Evolutionary conservation across 2,113 vertebrate species (phyloP), one percentile per base, ranked within the genome.

Genomic region (Castor canadensis): DNA sequence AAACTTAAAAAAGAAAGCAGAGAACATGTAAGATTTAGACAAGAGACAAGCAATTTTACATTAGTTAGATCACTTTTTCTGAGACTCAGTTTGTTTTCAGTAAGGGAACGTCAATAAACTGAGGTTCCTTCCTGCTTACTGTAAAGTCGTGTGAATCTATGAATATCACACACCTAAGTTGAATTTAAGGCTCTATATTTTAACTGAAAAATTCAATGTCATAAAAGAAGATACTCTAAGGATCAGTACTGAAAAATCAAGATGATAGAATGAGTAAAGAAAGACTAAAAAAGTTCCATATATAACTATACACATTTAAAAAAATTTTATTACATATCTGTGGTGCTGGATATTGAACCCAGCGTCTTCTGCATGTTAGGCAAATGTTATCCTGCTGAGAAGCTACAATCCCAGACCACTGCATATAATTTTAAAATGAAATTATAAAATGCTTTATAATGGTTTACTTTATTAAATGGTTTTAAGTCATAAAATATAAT

Each of bases 11-110:
- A 75, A 66, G 6, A 45, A 89, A 64, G 6, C 22, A 83, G 52
- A 67, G 2, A 7, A 43, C 76, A 67, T 6, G 20, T 66, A 49
- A 93, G 19, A 86, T 10, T 56, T 75, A 60, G 49, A 69, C 6
- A 73, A 40, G 9, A 92, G 17, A 43, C 15, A 38, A 72, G 73
- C 54, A 95, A 82, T 85, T 80, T 47, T 13, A 71, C 1, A 40
- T 45, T 71, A 89, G 43, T 20, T 49, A 58, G 49, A 9, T 79
- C 22, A 90, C 28, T 87, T 95, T 96, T 81, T 66, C 43, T 91
- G 26, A 49, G 32, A 64, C 35, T 90, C 11, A 19, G 4, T 52
- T 95, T 84, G 60, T 85, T 32, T 92, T 69, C 47, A 90, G 13
- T 76, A 64, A 58, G 11, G 28, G 11, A 30, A 49, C 58, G 26